phyloP scores from a whole-genome alignment of 2,797 vertebrate species.

The Microctenopoma stevenorrisi region DNA sequence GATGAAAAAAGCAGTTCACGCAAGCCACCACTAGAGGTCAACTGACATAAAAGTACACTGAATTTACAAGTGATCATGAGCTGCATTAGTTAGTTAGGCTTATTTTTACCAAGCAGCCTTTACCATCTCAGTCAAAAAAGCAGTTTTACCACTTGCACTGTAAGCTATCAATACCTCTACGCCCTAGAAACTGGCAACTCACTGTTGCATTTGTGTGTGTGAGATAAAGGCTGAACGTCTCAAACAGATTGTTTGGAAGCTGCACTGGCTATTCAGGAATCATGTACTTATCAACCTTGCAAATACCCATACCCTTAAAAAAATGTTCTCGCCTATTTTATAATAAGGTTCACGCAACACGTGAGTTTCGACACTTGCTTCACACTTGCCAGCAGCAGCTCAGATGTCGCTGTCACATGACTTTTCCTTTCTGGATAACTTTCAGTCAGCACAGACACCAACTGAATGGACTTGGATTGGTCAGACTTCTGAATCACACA shows the following conservation, averaged over 20 bases:
- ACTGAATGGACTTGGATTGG: background rate
- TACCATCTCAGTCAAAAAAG: background rate
- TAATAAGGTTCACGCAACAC: background rate
- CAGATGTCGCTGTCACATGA: background rate
- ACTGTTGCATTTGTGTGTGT: constrained; percentile 12
- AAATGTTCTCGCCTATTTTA: background rate
- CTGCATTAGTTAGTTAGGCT: background rate
- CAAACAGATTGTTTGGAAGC: background rate
- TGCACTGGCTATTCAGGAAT: constrained; percentile 12
- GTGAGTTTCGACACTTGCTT: constrained; percentile 18
- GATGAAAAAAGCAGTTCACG: constrained; percentile 23
- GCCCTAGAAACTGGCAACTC: constrained; percentile 27
- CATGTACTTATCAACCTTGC: background rate
- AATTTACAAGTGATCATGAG: background rate
- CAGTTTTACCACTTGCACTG: constrained; percentile 8
- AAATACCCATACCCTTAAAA: background rate
- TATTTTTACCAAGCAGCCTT: background rate
- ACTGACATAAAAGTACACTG: constrained; percentile 18
- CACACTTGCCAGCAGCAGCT: constrained; percentile 28
- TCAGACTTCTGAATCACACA: background rate
- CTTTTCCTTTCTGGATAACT: constrained; percentile 1
- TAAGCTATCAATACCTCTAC: constrained; percentile 35
- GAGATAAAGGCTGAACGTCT: background rate
- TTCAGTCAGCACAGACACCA: background rate
- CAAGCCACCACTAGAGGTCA: constrained; percentile 56